Percentiles rank a stretch among this genome's conserved stretches.
These are phyloP conservation scores for Myopa testacea DNA, from an alignment of 2,888 invertebrate genomes.

Conservation along the genomic window DNA sequence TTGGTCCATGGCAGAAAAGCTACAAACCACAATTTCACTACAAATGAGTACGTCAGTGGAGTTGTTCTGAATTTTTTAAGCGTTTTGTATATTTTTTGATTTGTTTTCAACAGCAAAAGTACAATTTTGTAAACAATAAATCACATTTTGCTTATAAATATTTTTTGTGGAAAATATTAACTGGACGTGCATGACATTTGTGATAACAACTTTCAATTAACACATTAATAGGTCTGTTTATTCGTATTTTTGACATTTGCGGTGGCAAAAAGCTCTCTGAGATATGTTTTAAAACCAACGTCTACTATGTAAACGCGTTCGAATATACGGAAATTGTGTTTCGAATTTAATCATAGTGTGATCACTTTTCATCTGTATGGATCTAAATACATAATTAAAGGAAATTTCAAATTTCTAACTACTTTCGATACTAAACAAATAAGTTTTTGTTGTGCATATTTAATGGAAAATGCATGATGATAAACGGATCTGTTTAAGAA, in stretches of 20 bases:
- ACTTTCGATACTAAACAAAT: no score
- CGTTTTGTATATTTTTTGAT: conserved; percentile 9
- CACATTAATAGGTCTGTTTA: conserved; percentile 46
- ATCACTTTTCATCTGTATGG: no score
- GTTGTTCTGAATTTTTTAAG: conserved; percentile 33
- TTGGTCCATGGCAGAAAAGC: conserved; percentile 60
- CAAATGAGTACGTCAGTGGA: conserved; percentile 27
- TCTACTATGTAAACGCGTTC: conserved; percentile 50
- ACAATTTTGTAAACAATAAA: conserved; percentile 52
- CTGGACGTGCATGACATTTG: conserved; percentile 53
- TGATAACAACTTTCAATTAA: conserved; percentile 51
- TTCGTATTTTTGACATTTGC: conserved; percentile 38
- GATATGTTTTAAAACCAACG: conserved; percentile 42
- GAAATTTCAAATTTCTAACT: no score
- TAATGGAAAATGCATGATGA: no score
- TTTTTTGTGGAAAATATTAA: conserved; percentile 52
- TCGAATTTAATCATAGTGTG: no score
- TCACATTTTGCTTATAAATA: conserved; percentile 55
- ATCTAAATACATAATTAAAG: no score
- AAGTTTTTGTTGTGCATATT: no score
- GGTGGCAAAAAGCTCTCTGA: conserved; percentile 33
- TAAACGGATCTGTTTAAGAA: no score
- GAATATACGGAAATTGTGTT: neutral
- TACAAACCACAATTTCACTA: conserved; percentile 42
- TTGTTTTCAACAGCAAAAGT: conserved; percentile 26